These are phyloP conservation scores for Drosophila barbarae DNA, from an alignment of 2,888 invertebrate genomes.

Conservation along the genomic window DNA sequence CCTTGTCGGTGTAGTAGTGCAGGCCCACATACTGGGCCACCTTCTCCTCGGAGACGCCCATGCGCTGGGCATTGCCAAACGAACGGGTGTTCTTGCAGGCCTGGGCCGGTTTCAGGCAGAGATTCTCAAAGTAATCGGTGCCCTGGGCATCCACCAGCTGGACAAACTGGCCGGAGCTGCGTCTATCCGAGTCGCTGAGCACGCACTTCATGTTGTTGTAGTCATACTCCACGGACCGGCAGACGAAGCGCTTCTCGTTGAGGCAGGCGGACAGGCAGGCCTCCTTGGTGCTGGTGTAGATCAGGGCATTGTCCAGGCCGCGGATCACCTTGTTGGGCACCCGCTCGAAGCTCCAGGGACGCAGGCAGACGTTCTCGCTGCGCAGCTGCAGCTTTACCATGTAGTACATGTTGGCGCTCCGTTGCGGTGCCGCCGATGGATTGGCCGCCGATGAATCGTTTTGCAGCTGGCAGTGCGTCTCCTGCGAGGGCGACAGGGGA, in stretches of 20 bases:
- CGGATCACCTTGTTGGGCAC: slow-evolving; percentile 95
- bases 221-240: slow-evolving; percentile 95
- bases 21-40: slow-evolving; percentile 94
- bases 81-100: slow-evolving; percentile 91
- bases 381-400: slow-evolving; percentile 93
- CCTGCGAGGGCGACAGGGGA: slow-evolving; percentile 94
- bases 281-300: slow-evolving; percentile 96
- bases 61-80: slow-evolving; percentile 88
- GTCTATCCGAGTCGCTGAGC: slow-evolving; percentile 92
- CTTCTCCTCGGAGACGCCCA: slow-evolving; percentile 94
- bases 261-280: slow-evolving; percentile 95
- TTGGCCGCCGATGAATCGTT: slow-evolving; percentile 95
- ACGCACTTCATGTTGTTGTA: slow-evolving; percentile 95
- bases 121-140: slow-evolving; percentile 91
- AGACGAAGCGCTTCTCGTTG: slow-evolving; percentile 95
- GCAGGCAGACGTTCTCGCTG: slow-evolving; percentile 93
- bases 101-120: slow-evolving; percentile 92
- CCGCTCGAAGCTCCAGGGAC: slow-evolving; percentile 96
- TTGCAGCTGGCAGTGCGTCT: slow-evolving; percentile 93
- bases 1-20: slow-evolving; percentile 96
- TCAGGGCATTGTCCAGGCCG: slow-evolving; percentile 93
- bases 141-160: slow-evolving; percentile 92
- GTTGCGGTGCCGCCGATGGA: slow-evolving; percentile 90
- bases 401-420: slow-evolving; percentile 95
- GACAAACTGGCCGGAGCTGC: slow-evolving; percentile 92